Evolutionary conservation across 2,888 invertebrate genomes (phyloP).

Genomic region (Fissipunctia ypsillon): DNA sequence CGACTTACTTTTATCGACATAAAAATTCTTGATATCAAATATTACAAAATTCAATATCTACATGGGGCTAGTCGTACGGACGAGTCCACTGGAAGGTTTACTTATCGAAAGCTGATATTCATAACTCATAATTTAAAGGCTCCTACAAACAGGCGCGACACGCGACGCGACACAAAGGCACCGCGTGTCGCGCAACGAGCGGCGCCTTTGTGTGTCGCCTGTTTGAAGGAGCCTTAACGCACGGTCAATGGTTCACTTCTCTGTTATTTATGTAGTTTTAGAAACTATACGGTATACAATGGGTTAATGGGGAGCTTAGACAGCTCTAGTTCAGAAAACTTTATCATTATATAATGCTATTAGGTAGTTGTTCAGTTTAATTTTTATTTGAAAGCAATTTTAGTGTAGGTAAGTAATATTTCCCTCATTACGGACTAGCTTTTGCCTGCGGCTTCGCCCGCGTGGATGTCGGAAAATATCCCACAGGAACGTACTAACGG

Average conservation of each 20-base stretch:
- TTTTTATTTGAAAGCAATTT: background rate
- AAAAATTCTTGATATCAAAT: background rate
- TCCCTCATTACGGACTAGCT: background rate
- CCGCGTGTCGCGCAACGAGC: no score
- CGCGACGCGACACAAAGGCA: no score
- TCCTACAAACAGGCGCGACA: no score
- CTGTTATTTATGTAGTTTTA: slow-evolving; percentile 22
- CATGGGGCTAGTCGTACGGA: slow-evolving; percentile 5
- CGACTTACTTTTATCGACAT: background rate
- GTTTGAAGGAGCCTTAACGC: no score
- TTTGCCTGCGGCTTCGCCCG: no score
- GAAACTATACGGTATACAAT: slow-evolving; percentile 10
- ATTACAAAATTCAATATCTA: slow-evolving; percentile 1
- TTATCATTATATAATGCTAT: background rate
- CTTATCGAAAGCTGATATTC: slow-evolving; percentile 38
- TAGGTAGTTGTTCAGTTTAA: background rate
- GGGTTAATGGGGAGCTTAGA: background rate
- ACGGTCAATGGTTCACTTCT: slow-evolving; percentile 35
- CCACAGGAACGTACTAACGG: no score
- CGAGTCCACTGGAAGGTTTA: slow-evolving; percentile 27
- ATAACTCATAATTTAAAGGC: slow-evolving; percentile 54
- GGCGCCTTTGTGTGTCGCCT: no score
- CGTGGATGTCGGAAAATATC: no score
- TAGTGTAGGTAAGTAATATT: background rate
- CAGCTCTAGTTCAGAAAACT: background rate